These are phyloP conservation scores for Rhimphoctona megacephalus DNA, from an alignment of 2,888 invertebrate species.

Conservation along the genomic window DNA sequence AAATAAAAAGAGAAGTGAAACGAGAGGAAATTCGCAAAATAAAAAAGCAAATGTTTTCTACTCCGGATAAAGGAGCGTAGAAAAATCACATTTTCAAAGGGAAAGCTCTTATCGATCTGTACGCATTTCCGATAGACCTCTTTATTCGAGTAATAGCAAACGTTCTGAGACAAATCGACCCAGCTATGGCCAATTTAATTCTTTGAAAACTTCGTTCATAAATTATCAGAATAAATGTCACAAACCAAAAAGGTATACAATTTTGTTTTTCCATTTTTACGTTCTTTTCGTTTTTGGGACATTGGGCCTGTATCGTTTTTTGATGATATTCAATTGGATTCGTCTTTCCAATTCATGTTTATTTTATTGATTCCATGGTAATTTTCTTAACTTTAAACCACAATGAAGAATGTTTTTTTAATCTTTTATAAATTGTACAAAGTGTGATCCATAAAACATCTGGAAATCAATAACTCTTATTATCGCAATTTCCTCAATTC, in stretches of 20 bases:
- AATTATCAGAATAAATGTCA: not conserved
- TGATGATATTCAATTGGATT: not conserved
- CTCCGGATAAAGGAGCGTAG: constrained; percentile 42
- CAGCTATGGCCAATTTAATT: not conserved
- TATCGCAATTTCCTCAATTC: too few species aligned
- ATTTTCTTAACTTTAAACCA: too few species aligned
- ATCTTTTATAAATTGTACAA: too few species aligned
- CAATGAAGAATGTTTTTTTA: too few species aligned
- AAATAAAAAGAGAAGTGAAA: constrained; percentile 15
- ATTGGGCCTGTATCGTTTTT: not conserved
- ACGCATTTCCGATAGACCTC: constrained; percentile 60
- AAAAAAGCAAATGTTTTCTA: constrained; percentile 18
- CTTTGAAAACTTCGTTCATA: not conserved
- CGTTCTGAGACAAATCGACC: constrained; percentile 4
- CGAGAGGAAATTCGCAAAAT: constrained; percentile 13
- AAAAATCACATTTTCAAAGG: constrained; percentile 42
- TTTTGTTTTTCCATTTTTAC: not conserved
- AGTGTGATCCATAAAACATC: too few species aligned
- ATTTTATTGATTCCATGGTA: not conserved
- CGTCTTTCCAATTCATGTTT: not conserved
- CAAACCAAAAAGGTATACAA: not conserved
- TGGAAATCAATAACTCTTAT: too few species aligned
- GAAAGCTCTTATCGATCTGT: constrained; percentile 60
- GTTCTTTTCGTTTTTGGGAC: not conserved
- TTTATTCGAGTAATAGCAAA: constrained; percentile 34